Base-by-base conservation (phyloP, 2,888 invertebrate species). In the Pseudoips prasinana region DNA sequence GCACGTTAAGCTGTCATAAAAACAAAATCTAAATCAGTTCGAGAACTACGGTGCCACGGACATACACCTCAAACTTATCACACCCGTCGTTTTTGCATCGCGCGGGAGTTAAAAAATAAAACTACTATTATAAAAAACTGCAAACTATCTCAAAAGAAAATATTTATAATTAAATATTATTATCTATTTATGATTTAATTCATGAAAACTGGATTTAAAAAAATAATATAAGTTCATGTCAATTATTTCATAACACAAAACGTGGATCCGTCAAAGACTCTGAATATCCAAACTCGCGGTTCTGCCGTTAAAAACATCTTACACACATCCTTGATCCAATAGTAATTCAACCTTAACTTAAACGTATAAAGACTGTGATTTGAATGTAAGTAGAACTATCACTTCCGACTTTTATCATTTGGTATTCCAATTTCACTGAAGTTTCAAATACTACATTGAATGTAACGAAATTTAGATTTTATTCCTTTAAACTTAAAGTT, bases 211-310 rank as follows among this genome's bases (percentile, higher is more conserved):
- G 29, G 50, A 30, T 33, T n/a, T 33, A 30, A 37, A 39, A 46
- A 50, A 45, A 64, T 57, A 65, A 65, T 59, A 62, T 63, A 64
- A 75, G 72, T 73, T 72, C 74, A 68, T 76, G 81, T 78, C 73
- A 79, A 73, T 72, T 74, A 78, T 87, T 86, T 86, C 85, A 84
- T 86, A 86, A 87, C 57, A 62, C 63, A 64, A 68, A 76, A 75
- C 71, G 70, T 69, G 73, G 64, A 75, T 71, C 76, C 80, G 81
- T 81, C 82, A 78, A 85, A 85, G 82, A 75, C 75, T 82, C 77
- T 66, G 73, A 82, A 87, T 85, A 86, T 87, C 84, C 56, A 59
- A 58, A 71, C 63, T 69, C 73, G 66, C 69, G 70, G 76, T 26
- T 40, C 30, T 27, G 11, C 44, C 31, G 14, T n/a, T 5, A 22